phyloP scores from a whole-genome alignment of 2,113 vertebrate species.

The Ptilonorhynchus violaceus region DNA sequence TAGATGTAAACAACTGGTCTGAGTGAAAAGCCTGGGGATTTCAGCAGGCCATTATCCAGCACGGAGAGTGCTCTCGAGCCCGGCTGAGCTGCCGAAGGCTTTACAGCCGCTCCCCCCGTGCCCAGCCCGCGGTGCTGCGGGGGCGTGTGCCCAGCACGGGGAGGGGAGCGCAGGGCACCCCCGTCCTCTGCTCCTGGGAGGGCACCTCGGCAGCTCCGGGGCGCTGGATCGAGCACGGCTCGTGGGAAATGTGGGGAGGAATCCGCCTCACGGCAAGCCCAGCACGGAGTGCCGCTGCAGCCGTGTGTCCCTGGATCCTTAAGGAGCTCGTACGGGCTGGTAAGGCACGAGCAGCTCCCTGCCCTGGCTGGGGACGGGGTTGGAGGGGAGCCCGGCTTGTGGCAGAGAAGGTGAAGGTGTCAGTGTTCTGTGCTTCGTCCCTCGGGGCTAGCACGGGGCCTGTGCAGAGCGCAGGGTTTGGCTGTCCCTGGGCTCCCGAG shows the following conservation, averaged over 20 bases:
- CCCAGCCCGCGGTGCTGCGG: background rate
- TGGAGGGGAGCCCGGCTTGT: background rate
- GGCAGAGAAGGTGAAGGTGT: background rate
- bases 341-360: background rate
- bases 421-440: fast-evolving
- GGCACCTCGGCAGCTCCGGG: no score
- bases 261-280: background rate
- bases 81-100: background rate
- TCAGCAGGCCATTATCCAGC: background rate
- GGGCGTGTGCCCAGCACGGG: fast-evolving
- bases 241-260: background rate
- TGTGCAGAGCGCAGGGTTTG: fast-evolving
- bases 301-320: background rate
- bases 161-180: background rate
- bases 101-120: background rate
- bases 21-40: constrained; percentile 28
- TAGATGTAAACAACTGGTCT: constrained; percentile 36
- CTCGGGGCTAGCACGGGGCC: background rate
- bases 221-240: background rate
- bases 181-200: background rate
- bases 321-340: background rate
- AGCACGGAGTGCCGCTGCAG: background rate
- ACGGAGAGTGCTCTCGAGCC: background rate
- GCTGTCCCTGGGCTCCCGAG: fast-evolving
- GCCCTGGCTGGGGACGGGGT: background rate